These are phyloP conservation scores for Lomographa bimaculata DNA, from an alignment of 2,888 invertebrate genomes.

Conservation along the genomic window DNA sequence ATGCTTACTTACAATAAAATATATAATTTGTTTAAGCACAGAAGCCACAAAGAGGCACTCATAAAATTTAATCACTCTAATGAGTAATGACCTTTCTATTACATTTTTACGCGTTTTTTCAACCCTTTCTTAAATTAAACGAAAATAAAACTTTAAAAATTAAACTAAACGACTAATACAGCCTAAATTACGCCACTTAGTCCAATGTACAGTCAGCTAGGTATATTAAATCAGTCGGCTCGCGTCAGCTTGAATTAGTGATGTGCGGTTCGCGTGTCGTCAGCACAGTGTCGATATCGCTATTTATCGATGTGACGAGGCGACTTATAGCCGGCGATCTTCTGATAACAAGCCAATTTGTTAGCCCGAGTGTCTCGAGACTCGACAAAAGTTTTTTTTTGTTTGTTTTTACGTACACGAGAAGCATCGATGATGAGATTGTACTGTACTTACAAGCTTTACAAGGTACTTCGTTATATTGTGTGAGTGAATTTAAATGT, in stretches of 20 bases:
- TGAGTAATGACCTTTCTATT: too few relatives aligned
- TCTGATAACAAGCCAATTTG: constrained; percentile 75
- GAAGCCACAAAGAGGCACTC: too few relatives aligned
- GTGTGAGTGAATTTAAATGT: constrained; percentile 28
- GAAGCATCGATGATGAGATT: constrained; percentile 42
- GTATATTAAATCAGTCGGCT: constrained; percentile 44
- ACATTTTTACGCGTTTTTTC: too few relatives aligned
- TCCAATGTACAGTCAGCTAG: constrained; percentile 9
- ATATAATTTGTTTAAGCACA: too few relatives aligned
- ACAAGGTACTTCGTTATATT: constrained; percentile 32
- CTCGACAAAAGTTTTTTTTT: constrained; percentile 44
- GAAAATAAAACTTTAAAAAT: not conserved
- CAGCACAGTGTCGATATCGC: constrained; percentile 63
- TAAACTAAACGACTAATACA: too few relatives aligned
- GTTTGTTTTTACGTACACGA: constrained; percentile 48
- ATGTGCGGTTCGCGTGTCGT: constrained; percentile 55
- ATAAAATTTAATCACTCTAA: too few relatives aligned
- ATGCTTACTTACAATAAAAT: too few relatives aligned
- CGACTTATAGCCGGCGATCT: constrained; percentile 71
- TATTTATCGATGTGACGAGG: constrained; percentile 67
- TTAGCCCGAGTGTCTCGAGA: constrained; percentile 48
- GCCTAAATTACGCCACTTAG: constrained; percentile 18
- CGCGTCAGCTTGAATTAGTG: constrained; percentile 57
- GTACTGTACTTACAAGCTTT: constrained; percentile 33
- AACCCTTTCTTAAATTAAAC: too few relatives aligned